Percentiles rank a stretch among this genome's conserved stretches.
Conservation (phyloP, 2,888 invertebrate genomes). For the Drosophila trichaetosa region DNA sequence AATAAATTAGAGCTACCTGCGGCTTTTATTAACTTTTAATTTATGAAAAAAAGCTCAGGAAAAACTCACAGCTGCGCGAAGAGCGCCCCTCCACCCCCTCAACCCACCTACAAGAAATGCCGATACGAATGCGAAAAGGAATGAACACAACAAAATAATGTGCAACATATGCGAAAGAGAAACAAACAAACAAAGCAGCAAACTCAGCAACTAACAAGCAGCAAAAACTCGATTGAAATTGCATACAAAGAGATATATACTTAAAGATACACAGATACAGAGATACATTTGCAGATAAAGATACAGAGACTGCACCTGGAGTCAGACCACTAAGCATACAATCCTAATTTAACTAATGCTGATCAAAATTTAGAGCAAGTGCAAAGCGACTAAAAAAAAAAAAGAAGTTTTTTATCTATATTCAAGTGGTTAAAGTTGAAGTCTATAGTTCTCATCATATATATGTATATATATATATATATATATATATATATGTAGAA, state of each 20-base stretch:
- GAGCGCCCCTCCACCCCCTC: constrained; percentile 1
- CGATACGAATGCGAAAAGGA: constrained; percentile 17
- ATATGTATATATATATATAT: too few relatives aligned
- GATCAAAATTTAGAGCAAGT: too few relatives aligned
- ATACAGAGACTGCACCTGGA: constrained; percentile 14
- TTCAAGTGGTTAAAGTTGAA: neutral
- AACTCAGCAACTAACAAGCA: constrained; percentile 11
- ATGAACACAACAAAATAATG: constrained; percentile 16
- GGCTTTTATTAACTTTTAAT: constrained; percentile 77
- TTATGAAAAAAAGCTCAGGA: constrained; percentile 59
- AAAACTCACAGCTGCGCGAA: constrained; percentile 45
- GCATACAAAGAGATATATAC: constrained; percentile 1
- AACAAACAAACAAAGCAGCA: constrained; percentile 13
- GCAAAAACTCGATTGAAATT: constrained; percentile 7
- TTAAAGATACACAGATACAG: neutral
- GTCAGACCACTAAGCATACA: neutral
- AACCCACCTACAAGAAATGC: neutral
- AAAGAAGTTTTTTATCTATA: neutral
- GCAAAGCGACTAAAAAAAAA: neutral
- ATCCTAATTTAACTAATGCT: constrained; percentile 50
- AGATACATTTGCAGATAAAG: constrained; percentile 10
- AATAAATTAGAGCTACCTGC: constrained; percentile 77
- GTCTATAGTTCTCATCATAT: too few relatives aligned
- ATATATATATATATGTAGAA: too few relatives aligned
- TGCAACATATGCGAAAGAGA: constrained; percentile 18